phyloP scores from a whole-genome alignment of 1,140 invertebrate genomes.

The Conus betulinus region DNA sequence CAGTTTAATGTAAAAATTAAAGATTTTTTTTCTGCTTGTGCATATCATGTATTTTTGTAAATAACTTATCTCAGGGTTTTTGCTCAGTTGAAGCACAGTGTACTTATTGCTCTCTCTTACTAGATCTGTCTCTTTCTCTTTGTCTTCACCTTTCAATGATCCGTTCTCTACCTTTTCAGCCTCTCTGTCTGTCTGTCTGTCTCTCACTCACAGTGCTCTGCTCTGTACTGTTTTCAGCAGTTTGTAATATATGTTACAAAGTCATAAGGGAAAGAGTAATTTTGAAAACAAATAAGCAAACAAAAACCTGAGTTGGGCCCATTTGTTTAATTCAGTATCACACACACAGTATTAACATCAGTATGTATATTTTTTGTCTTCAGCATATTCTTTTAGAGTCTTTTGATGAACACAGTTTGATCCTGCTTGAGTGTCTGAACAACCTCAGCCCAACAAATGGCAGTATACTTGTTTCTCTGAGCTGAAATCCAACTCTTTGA shows the following conservation, averaged over 20 bases:
- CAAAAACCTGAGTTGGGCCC: not conserved
- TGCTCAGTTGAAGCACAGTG: not conserved
- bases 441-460: not conserved
- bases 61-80: not conserved
- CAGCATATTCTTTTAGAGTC: not conserved
- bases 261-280: not conserved
- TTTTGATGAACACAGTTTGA: not conserved
- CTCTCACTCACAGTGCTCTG: not conserved
- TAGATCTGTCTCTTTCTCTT: not conserved
- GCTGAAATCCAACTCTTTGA: not conserved
- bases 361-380: not conserved
- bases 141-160: not conserved
- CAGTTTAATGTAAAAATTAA: not conserved
- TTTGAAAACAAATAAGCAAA: no score
- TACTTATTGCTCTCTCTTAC: not conserved
- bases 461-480: not conserved
- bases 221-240: no score
- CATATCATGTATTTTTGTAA: constrained; percentile 4
- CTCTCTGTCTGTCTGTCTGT: not conserved
- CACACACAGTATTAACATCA: not conserved
- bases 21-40: not conserved
- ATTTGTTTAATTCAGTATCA: not conserved
- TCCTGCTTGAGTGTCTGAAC: not conserved
- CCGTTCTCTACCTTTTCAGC: not conserved
- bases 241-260: not conserved